These are phyloP conservation scores for Drosophila tripunctata DNA, from an alignment of 2,888 invertebrate genomes.

Conservation along the genomic window DNA sequence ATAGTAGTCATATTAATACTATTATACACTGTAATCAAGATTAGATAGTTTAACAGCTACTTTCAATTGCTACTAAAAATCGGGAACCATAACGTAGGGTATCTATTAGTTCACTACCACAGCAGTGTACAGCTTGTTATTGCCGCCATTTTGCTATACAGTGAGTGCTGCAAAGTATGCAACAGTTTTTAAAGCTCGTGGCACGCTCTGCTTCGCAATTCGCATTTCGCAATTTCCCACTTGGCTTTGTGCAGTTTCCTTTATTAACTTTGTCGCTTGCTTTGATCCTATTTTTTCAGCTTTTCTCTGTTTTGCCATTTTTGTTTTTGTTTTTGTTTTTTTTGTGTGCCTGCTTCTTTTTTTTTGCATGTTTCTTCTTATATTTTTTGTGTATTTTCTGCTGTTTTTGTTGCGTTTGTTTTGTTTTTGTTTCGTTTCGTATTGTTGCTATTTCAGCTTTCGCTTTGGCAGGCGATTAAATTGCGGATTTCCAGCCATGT, in stretches of 20 bases:
- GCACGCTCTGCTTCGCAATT: constrained; percentile 27
- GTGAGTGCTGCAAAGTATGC: constrained; percentile 26
- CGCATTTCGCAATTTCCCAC: constrained; percentile 31
- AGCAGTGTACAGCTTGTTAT: not conserved
- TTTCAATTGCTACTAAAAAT: not conserved
- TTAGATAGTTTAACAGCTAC: no score
- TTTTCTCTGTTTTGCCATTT: not conserved
- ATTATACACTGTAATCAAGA: no score
- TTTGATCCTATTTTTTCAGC: constrained; percentile 24
- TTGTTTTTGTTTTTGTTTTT: not conserved
- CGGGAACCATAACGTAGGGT: not conserved
- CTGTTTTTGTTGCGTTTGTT: constrained; percentile 2
- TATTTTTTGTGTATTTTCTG: not conserved
- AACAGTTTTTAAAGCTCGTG: constrained; percentile 45
- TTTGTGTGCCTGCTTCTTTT: not conserved
- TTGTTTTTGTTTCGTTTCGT: not conserved
- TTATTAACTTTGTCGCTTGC: constrained; percentile 37
- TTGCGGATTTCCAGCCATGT: constrained; percentile 37
- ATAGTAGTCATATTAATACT: no score
- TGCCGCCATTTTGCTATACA: not conserved
- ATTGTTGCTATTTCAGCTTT: constrained; percentile 17
- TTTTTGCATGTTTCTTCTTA: not conserved
- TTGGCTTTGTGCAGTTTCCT: constrained; percentile 36
- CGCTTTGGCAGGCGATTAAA: constrained; percentile 30
- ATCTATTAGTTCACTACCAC: not conserved